phyloP scores from a whole-genome alignment of 2,113 vertebrate genomes.

The Albula glossodonta region DNA sequence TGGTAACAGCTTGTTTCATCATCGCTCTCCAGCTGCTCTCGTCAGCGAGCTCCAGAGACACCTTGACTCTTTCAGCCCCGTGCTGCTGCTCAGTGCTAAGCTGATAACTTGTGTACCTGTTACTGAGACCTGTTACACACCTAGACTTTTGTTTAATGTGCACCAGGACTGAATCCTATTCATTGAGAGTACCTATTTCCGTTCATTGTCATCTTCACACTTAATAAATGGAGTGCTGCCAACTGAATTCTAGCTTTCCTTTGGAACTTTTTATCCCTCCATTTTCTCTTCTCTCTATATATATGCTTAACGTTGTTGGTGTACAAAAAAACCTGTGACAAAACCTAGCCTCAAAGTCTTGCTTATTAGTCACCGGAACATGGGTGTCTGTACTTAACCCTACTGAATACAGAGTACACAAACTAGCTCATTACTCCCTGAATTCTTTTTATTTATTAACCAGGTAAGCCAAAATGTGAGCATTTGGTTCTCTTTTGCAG shows the following conservation, averaged over 20 bases:
- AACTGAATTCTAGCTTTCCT: no score
- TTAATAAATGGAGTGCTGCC: no score
- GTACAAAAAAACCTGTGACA: no score
- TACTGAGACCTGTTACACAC: not conserved
- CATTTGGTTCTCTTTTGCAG: not conserved
- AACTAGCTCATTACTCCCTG: not conserved
- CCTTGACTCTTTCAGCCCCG: constrained; percentile 41
- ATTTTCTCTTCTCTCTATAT: no score
- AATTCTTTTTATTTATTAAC: not conserved
- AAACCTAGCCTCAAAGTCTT: no score
- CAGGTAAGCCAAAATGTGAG: not conserved
- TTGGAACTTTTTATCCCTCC: no score
- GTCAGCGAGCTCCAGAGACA: constrained; percentile 46
- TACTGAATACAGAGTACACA: not conserved
- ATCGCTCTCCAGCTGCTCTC: constrained; percentile 30
- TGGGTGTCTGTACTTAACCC: no score
- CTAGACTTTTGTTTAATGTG: no score
- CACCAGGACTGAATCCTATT: not conserved
- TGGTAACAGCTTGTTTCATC: constrained; percentile 52
- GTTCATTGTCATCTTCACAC: not conserved
- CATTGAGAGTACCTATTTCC: not conserved
- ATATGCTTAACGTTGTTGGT: no score
- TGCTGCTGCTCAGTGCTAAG: constrained; percentile 1
- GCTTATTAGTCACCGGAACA: no score
- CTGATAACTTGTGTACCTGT: not conserved